A percentile compares a stretch with the other conserved stretches of the same genome.
These are phyloP conservation scores for Cephus spinipes DNA, from an alignment of 2,888 invertebrate genomes.

Conservation along the genomic window DNA sequence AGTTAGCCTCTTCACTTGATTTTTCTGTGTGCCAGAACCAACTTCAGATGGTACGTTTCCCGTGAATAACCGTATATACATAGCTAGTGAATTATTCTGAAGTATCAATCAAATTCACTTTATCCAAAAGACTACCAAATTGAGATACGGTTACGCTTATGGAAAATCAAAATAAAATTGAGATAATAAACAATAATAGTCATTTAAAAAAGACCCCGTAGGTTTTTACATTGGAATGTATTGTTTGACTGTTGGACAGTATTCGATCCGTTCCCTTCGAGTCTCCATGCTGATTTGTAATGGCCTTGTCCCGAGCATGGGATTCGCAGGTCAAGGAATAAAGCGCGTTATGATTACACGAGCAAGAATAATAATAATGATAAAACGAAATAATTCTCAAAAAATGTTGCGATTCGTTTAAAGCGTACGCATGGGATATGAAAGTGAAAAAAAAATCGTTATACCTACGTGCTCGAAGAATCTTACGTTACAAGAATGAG, in stretches of 20 bases:
- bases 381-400: background rate
- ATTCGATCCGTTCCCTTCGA: constrained; percentile 1
- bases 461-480: background rate
- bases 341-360: background rate
- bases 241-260: background rate
- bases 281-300: background rate
- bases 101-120: background rate
- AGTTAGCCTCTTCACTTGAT: too few relatives aligned
- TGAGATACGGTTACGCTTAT: background rate
- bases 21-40: too few relatives aligned
- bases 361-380: background rate
- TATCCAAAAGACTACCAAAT: background rate
- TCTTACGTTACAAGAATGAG: background rate
- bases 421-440: background rate
- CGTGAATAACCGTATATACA: too few relatives aligned
- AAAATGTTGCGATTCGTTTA: background rate
- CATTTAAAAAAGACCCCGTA: background rate
- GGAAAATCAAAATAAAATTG: background rate
- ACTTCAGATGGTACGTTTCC: too few relatives aligned
- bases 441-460: background rate
- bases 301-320: background rate
- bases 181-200: background rate
- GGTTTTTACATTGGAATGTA: background rate
- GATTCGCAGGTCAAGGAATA: background rate
- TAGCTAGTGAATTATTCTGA: too few relatives aligned